Evolutionary conservation across 2,113 vertebrate species (phyloP).

Genomic region (Paramisgurnus dabryanus): DNA sequence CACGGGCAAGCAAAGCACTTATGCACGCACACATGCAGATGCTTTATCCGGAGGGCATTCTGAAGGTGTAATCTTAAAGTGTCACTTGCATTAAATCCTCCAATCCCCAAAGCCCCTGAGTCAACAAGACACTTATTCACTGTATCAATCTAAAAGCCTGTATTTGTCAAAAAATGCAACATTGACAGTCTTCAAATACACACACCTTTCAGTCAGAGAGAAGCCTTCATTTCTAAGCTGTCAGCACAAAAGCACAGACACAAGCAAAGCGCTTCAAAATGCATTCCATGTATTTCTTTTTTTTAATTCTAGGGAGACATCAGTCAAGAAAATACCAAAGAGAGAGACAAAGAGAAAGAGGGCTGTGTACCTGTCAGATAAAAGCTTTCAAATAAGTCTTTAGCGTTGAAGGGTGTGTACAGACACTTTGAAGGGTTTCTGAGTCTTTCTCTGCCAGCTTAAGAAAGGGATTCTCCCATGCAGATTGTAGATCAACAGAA

Average conservation of each 20-base stretch:
- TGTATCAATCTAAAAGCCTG: constrained; percentile 30
- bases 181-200: constrained; percentile 1
- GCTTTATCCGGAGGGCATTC: not conserved
- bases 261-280: not conserved
- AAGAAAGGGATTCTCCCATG: constrained; percentile 6
- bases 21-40: not conserved
- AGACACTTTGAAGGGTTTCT: constrained; percentile 2
- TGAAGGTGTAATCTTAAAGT: constrained; percentile 14
- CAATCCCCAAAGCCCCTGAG: constrained; percentile 31
- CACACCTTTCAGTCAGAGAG: constrained; percentile 10
- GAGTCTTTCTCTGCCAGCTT: constrained; percentile 15
- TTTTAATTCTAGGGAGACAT: constrained; percentile 2
- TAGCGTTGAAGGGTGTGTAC: constrained; percentile 27
- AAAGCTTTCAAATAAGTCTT: constrained; percentile 29
- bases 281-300: constrained; percentile 14
- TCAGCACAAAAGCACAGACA: constrained; percentile 16
- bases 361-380: constrained; percentile 13
- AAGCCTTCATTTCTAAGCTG: constrained; percentile 15
- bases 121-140: constrained; percentile 35
- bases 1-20: not conserved
- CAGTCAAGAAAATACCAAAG: constrained; percentile 4
- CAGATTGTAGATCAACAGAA: not conserved
- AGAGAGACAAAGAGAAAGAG: not conserved
- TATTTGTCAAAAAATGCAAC: constrained; percentile 9
- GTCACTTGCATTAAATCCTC: constrained; percentile 10